A percentile compares a stretch with the other conserved stretches of the same genome.
These are phyloP conservation scores for Limnothrissa miodon DNA, from an alignment of 2,113 vertebrate species.

Conservation along the genomic window DNA sequence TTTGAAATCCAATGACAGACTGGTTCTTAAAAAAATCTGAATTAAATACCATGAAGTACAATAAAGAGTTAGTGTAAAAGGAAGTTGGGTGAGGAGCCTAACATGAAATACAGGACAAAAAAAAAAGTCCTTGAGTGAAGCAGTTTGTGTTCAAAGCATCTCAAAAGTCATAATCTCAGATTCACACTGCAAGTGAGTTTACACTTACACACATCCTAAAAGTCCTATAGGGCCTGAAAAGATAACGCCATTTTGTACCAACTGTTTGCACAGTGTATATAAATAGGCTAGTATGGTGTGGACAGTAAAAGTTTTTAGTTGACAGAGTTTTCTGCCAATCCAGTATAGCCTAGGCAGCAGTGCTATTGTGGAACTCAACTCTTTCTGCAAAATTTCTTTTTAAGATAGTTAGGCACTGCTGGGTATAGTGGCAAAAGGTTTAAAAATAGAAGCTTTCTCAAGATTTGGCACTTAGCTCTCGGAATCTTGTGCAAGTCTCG, in stretches of 20 bases:
- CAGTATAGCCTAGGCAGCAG: too few relatives aligned
- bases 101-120: not conserved
- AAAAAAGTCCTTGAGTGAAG: not conserved
- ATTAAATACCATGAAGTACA: not conserved
- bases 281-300: not conserved
- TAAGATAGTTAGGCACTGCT: too few relatives aligned
- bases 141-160: not conserved
- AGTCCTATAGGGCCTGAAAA: not conserved
- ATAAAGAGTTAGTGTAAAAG: not conserved
- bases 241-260: slow-evolving; percentile 9
- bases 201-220: not conserved
- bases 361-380: too few relatives aligned
- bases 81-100: not conserved
- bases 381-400: too few relatives aligned
- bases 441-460: too few relatives aligned
- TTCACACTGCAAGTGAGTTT: not conserved
- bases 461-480: too few relatives aligned
- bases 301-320: not conserved
- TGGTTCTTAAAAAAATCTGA: slow-evolving; percentile 16
- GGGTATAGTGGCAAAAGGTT: too few relatives aligned
- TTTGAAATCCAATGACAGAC: slow-evolving; percentile 35
- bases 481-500: too few relatives aligned
- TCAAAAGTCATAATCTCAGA: not conserved
- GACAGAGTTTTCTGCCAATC: too few relatives aligned
- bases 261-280: not conserved